A percentile compares a stretch with the other conserved stretches of the same genome.
Evolutionary conservation across 2,113 vertebrate species (phyloP).

Genomic region (Tragulus kanchil): DNA sequence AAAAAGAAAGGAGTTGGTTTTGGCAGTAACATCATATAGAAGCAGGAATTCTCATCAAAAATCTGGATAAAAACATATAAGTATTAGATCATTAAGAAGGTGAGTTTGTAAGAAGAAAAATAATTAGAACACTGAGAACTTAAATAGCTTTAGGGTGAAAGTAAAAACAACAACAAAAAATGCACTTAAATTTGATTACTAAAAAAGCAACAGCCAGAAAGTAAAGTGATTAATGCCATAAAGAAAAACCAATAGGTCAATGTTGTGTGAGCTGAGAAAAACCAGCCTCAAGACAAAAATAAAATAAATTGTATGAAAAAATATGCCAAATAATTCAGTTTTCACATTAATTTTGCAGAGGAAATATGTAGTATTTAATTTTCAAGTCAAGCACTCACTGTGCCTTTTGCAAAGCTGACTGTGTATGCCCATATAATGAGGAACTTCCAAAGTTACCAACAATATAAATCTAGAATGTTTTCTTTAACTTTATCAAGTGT

Average conservation of each 20-base stretch:
- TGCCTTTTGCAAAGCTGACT: not conserved
- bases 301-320: conserved; percentile 40
- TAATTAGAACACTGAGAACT: conserved; percentile 49
- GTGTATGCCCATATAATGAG: not conserved
- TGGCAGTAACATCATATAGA: conserved; percentile 61
- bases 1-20: conserved; percentile 69
- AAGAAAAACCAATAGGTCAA: conserved; percentile 6
- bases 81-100: conserved; percentile 54
- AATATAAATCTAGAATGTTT: not conserved
- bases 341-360: conserved; percentile 42
- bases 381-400: conserved; percentile 1
- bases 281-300: conserved; percentile 13
- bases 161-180: conserved; percentile 60
- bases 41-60: conserved; percentile 73
- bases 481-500: conserved; percentile 34
- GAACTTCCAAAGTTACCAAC: not conserved
- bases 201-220: conserved; percentile 51
- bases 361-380: too few relatives aligned
- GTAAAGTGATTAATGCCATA: conserved; percentile 46
- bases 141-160: conserved; percentile 65
- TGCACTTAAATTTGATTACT: conserved; percentile 63
- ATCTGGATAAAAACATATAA: conserved; percentile 39
- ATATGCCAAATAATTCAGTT: not conserved
- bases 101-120: conserved; percentile 57
- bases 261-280: conserved; percentile 10